These are phyloP conservation scores for Lathamus discolor DNA, from an alignment of 2,113 vertebrate species.

Conservation along the genomic window DNA sequence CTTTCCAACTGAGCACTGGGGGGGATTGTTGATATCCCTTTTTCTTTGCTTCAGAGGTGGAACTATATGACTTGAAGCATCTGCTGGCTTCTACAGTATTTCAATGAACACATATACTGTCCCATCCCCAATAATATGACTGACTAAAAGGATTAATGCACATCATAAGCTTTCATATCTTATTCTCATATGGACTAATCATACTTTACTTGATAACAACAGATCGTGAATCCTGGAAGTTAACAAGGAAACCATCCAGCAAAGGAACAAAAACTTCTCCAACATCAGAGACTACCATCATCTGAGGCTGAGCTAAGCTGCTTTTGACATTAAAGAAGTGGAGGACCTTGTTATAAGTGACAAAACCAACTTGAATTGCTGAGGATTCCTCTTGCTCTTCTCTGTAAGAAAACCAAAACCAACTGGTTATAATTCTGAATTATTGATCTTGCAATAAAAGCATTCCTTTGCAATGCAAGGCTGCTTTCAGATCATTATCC, in stretches of 20 bases:
- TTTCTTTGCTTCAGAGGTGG: background rate
- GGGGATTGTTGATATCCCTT: background rate
- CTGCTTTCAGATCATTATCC: background rate
- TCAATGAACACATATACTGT: background rate
- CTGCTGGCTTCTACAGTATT: background rate
- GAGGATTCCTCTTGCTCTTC: constrained; percentile 85
- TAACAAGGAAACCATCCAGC: constrained; percentile 92
- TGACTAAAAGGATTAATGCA: background rate
- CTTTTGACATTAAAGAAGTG: constrained; percentile 98
- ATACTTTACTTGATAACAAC: constrained; percentile 88
- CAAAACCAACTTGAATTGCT: constrained; percentile 87
- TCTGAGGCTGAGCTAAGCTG: constrained; percentile 93
- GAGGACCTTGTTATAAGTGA: constrained; percentile 94
- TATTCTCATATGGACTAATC: background rate
- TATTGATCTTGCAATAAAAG: background rate
- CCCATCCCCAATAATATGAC: background rate
- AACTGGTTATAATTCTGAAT: background rate
- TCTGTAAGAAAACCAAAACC: constrained; percentile 63
- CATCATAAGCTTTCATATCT: background rate
- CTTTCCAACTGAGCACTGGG: background rate
- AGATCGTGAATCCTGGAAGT: constrained; percentile 86
- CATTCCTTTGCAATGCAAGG: background rate
- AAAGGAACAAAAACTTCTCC: constrained; percentile 93
- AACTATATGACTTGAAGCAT: background rate
- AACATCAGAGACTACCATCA: constrained; percentile 96